Base-by-base conservation (phyloP, 1,140 invertebrate genomes). In the Heterodera schachtii region DNA sequence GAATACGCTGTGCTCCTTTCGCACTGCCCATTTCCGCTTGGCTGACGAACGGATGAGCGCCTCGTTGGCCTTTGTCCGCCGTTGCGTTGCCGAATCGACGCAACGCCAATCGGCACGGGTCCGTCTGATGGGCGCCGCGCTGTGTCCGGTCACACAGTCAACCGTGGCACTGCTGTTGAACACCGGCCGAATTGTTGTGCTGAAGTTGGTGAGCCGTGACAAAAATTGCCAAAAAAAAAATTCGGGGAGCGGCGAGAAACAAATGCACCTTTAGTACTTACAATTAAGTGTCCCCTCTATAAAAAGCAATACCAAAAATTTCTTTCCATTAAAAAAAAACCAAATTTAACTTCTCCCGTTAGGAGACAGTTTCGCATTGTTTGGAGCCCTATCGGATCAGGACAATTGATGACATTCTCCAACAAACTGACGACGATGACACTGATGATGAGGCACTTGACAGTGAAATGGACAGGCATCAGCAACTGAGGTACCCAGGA, bases 1-100 rank as follows among this genome's bases (percentile, higher is more conserved):
- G n/a, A 86, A 87, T 71, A 86, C 85, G 3, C 8, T 88, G 31
- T 49, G 82, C 11, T 78, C 83, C 46, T 83, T 86, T 44, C 74
- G 81, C 43, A 19, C 87, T 4, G 87, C 83, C 2, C 66, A 71
- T 21, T 49, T 78, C 46, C 74, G 74, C n/a, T 46, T 67, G 47
- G 71, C 43, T 43, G 75, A 85, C 64, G 84, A 83, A 47, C 46
- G 44, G 11, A 57, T 75, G 46, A 70, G 13, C 49, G 49, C 85
- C 9, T 52, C 69, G 43, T 78, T 85, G 31, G 74, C 43, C 13
- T 85, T 86, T 75, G 85, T 80, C n/a, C 67, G 81, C 41, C 64
- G 69, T 3, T 77, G 74, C 49, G 13, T 11, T 66, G 77, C n/a
- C 52, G 86, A 86, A 76, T 74, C 75, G 31, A 31, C 31, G n/a